Evolutionary conservation across 2,113 vertebrate genomes (phyloP).

Genomic region (Pituophis catenifer): DNA sequence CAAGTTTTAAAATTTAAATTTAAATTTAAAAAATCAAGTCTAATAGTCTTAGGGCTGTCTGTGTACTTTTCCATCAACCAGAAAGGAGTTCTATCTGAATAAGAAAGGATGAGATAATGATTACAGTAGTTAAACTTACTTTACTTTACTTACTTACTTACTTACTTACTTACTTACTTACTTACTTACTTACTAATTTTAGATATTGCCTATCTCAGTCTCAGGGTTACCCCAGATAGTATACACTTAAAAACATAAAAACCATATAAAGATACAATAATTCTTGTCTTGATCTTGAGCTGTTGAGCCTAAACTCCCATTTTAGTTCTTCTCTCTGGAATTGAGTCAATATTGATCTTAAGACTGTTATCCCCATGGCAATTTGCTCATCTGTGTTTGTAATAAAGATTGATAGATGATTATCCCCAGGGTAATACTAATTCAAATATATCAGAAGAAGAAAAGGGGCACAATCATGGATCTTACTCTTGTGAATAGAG

Average conservation of each 20-base stretch:
- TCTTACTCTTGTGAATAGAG: background rate
- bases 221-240: too few species aligned
- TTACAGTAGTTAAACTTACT: background rate
- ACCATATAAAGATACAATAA: too few species aligned
- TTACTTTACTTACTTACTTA: too few species aligned
- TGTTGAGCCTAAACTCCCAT: background rate
- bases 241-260: too few species aligned
- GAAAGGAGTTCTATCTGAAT: background rate
- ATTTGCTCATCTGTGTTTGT: too few species aligned
- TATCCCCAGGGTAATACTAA: background rate
- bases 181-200: too few species aligned
- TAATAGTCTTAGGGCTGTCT: background rate
- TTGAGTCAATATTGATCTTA: background rate
- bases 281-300: background rate
- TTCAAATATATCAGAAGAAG: background rate
- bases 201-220: too few species aligned
- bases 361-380: background rate
- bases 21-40: background rate
- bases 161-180: too few species aligned
- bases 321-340: background rate
- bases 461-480: background rate
- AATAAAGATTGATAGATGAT: too few species aligned
- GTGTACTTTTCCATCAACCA: background rate
- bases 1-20: background rate
- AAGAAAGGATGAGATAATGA: background rate